These are phyloP conservation scores for Campopleginae sp. DNA, from an alignment of 2,888 invertebrate species.

Conservation along the genomic window DNA sequence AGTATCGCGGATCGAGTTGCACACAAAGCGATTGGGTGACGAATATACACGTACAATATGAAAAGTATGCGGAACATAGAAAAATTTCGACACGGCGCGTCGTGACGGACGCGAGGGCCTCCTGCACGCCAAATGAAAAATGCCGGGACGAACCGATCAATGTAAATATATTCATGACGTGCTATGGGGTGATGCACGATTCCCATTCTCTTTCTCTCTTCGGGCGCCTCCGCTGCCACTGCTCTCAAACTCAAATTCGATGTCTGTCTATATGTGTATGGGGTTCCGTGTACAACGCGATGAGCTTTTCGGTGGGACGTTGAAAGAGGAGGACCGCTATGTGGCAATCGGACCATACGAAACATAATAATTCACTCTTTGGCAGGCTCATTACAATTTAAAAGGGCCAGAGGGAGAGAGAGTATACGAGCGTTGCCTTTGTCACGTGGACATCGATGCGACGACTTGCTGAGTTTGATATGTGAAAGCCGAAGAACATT, in stretches of 20 bases:
- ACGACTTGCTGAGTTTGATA: constrained; percentile 54
- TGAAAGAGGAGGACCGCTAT: constrained; percentile 71
- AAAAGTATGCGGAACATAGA: constrained; percentile 66
- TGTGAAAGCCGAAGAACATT: constrained; percentile 40
- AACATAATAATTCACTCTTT: constrained; percentile 83
- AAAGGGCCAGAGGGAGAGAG: constrained; percentile 77
- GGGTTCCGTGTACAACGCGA: constrained; percentile 73
- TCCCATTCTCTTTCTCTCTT: constrained; percentile 51
- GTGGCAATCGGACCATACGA: constrained; percentile 82
- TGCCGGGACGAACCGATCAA: constrained; percentile 83
- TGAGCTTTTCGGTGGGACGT: constrained; percentile 72
- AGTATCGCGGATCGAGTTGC: constrained; percentile 75
- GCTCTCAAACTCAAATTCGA: constrained; percentile 28
- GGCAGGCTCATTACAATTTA: constrained; percentile 84
- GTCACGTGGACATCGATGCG: constrained; percentile 53
- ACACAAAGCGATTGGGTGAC: constrained; percentile 1
- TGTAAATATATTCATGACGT: constrained; percentile 84
- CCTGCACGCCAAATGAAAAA: constrained; percentile 76
- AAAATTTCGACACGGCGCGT: constrained; percentile 72
- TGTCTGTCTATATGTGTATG: constrained; percentile 58
- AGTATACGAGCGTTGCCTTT: constrained; percentile 37
- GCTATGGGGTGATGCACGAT: constrained; percentile 77
- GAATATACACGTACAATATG: background rate
- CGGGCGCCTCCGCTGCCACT: constrained; percentile 26
- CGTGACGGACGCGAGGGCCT: constrained; percentile 72